Conservation (phyloP, 2,797 vertebrate genomes). For the Tangara arthus region DNA sequence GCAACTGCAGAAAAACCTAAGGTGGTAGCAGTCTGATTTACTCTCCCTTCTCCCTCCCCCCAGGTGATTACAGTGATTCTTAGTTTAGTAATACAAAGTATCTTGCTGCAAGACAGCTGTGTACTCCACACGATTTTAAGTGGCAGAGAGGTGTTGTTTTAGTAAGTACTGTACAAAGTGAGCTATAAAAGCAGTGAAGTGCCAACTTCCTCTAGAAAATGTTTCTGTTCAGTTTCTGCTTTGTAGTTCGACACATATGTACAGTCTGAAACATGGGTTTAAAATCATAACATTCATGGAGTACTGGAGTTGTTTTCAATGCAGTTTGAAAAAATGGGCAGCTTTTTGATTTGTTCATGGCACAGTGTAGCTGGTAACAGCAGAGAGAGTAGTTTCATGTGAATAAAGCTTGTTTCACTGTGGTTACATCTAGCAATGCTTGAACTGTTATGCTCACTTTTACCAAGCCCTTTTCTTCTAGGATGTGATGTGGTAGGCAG, state of each 20-base stretch:
- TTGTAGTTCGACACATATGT: fast-evolving
- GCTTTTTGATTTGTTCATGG: slow-evolving; percentile 32
- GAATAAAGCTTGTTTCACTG: slow-evolving; percentile 76
- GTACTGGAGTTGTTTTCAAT: background rate
- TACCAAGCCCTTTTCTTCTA: slow-evolving; percentile 93
- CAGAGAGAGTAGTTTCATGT: slow-evolving; percentile 74
- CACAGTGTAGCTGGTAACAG: slow-evolving; percentile 47
- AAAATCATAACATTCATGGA: background rate
- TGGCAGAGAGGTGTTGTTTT: slow-evolving; percentile 33
- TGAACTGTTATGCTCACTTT: slow-evolving; percentile 90
- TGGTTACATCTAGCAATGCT: slow-evolving; percentile 85
- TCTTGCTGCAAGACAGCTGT: slow-evolving; percentile 62
- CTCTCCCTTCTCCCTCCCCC: background rate
- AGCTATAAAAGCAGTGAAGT: slow-evolving; percentile 45
- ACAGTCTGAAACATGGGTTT: background rate
- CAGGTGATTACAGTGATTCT: slow-evolving; percentile 5
- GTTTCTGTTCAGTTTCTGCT: background rate
- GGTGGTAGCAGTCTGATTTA: slow-evolving; percentile 46
- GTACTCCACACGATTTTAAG: slow-evolving; percentile 48
- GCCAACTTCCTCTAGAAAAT: slow-evolving; percentile 2
- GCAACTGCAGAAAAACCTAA: slow-evolving; percentile 69
- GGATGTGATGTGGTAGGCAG: slow-evolving; percentile 95
- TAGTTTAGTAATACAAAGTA: slow-evolving; percentile 29
- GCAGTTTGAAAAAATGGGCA: slow-evolving; percentile 29
- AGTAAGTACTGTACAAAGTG: slow-evolving; percentile 43